Evolutionary conservation across 2,888 invertebrate genomes (phyloP).

Genomic region (Bombyx huttoni): DNA sequence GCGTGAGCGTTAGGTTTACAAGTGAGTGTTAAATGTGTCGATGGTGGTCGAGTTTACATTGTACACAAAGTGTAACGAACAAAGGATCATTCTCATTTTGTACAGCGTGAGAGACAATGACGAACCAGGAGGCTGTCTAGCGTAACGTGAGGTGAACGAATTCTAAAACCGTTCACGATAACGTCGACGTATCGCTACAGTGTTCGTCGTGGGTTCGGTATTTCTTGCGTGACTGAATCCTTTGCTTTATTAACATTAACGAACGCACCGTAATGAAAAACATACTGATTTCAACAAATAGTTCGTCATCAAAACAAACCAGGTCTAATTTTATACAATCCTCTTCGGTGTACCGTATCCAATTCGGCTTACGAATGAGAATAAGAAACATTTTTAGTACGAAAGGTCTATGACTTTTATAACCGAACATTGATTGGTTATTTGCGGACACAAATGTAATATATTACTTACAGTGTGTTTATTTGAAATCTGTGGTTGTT

Average conservation of each 20-base stretch:
- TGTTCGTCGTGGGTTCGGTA: not conserved
- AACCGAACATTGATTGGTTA: slow-evolving; percentile 36
- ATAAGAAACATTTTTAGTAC: slow-evolving; percentile 11
- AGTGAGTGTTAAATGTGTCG: slow-evolving; percentile 51
- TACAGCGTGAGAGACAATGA: slow-evolving; percentile 50
- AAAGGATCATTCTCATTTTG: slow-evolving; percentile 59
- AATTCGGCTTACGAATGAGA: slow-evolving; percentile 37
- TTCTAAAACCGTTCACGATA: slow-evolving; percentile 49
- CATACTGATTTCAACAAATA: not conserved
- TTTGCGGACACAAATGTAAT: slow-evolving; percentile 24
- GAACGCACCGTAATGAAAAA: not conserved
- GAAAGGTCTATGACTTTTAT: slow-evolving; percentile 48
- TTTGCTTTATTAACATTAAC: slow-evolving; percentile 3
- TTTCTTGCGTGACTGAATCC: not conserved
- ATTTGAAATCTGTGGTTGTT: not conserved
- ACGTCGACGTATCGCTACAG: slow-evolving; percentile 19
- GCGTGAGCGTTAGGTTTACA: slow-evolving; percentile 42
- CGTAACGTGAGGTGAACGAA: slow-evolving; percentile 64
- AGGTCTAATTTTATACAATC: slow-evolving; percentile 19
- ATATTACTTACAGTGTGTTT: not conserved
- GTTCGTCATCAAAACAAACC: not conserved
- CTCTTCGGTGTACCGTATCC: slow-evolving; percentile 40
- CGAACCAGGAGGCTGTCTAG: slow-evolving; percentile 44
- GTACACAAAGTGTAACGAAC: slow-evolving; percentile 54
- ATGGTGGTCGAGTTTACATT: slow-evolving; percentile 46